phyloP scores from a whole-genome alignment of 2,113 vertebrate species.

The Pagrus major region DNA sequence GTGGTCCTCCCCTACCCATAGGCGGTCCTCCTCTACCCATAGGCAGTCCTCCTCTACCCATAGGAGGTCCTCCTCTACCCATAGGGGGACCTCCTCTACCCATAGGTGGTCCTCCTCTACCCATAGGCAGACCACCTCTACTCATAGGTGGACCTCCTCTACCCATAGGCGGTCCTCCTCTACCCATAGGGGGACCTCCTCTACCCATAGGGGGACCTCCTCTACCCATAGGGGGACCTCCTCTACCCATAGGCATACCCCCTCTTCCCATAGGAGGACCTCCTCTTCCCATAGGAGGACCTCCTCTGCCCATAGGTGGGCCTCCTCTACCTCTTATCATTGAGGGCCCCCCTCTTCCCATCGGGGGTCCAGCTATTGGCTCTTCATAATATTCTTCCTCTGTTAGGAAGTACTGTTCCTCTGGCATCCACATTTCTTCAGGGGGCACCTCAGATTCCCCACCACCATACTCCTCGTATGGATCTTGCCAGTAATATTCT shows the following conservation, averaged over 20 bases:
- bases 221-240: slow-evolving; percentile 71
- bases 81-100: slow-evolving; percentile 37
- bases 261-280: slow-evolving; percentile 73
- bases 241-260: slow-evolving; percentile 73
- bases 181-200: slow-evolving; percentile 74
- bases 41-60: too few relatives aligned
- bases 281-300: slow-evolving; percentile 82
- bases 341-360: too few relatives aligned
- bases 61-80: too few relatives aligned
- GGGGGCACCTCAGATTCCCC: slow-evolving; percentile 58
- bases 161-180: slow-evolving; percentile 45
- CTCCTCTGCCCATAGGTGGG: too few relatives aligned
- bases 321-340: too few relatives aligned
- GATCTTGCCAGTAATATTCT: slow-evolving; percentile 76
- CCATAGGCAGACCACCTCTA: slow-evolving; percentile 62
- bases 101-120: slow-evolving; percentile 74
- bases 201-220: slow-evolving; percentile 80
- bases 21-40: slow-evolving; percentile 80
- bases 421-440: slow-evolving; percentile 84
- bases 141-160: slow-evolving; percentile 77
- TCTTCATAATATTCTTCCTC: slow-evolving; percentile 85
- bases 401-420: slow-evolving; percentile 83
- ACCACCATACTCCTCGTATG: slow-evolving; percentile 81
- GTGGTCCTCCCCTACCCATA: slow-evolving; percentile 40
- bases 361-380: too few relatives aligned